These are phyloP conservation scores for Xenentodon cancila DNA, from an alignment of 2,797 vertebrate species.

Conservation along the genomic window DNA sequence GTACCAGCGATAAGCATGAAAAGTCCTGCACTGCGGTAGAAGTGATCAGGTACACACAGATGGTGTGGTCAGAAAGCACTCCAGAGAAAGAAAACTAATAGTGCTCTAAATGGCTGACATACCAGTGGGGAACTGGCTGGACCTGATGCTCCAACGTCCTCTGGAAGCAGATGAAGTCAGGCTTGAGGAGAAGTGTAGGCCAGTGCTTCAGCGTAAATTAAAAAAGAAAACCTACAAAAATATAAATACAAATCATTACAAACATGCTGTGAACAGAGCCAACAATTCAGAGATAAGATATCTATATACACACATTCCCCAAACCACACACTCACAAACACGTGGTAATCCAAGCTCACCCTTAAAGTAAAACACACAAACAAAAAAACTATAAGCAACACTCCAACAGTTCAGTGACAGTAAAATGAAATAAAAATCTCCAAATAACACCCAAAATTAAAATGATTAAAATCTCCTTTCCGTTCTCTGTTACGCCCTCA, in stretches of 20 bases:
- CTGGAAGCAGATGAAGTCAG: conserved; percentile 78
- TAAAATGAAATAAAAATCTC: conserved; percentile 39
- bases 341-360: conserved; percentile 70
- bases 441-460: conserved; percentile 68
- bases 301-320: conserved; percentile 53
- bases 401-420: conserved; percentile 48
- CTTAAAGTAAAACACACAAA: conserved; percentile 50
- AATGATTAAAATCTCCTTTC: conserved; percentile 67
- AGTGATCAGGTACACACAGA: conserved; percentile 3
- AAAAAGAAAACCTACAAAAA: conserved; percentile 63
- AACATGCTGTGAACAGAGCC: conserved; percentile 49
- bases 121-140: conserved; percentile 62
- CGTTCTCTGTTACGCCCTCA: conserved; percentile 70
- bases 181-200: conserved; percentile 76
- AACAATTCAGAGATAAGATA: conserved; percentile 41
- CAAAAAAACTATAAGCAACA: conserved; percentile 62
- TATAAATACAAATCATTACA: conserved; percentile 65
- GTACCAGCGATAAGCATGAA: conserved; percentile 13
- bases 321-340: conserved; percentile 69
- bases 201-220: conserved; percentile 58
- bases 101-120: conserved; percentile 73
- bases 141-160: conserved; percentile 71
- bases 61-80: conserved; percentile 33
- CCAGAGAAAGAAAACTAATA: conserved; percentile 38
- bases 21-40: background rate